phyloP scores from a whole-genome alignment of 2,113 vertebrate species.

The Sphaerodactylus townsendi region DNA sequence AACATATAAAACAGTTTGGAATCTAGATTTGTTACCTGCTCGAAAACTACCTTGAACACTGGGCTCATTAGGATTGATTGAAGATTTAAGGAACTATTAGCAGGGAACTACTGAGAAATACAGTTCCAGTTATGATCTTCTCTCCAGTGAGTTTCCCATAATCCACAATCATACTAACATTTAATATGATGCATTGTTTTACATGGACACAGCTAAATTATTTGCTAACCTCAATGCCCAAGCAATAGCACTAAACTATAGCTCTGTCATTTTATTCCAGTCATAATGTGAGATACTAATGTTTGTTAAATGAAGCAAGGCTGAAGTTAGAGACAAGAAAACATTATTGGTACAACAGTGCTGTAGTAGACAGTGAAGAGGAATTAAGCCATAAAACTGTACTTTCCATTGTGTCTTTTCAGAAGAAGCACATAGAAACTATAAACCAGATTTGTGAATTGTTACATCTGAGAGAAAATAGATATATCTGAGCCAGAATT shows the following conservation, averaged over 20 bases:
- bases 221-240: neutral
- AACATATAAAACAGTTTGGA: neutral
- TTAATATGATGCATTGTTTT: neutral
- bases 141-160: neutral
- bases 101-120: neutral
- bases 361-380: slow-evolving; percentile 5
- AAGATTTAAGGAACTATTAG: neutral
- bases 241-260: neutral
- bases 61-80: neutral
- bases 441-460: neutral
- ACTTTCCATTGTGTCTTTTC: neutral
- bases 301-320: neutral
- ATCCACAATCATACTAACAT: neutral
- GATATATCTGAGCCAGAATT: neutral
- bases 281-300: neutral
- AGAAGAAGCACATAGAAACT: neutral
- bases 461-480: neutral
- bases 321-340: neutral
- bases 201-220: neutral
- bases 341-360: neutral
- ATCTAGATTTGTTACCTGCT: neutral
- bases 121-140: neutral
- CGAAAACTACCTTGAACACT: neutral
- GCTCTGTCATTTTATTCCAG: neutral
- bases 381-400: slow-evolving; percentile 25